These are phyloP conservation scores for Diadumene lineata DNA, from an alignment of 92 coral and sea anemone species.

Conservation along the genomic window DNA sequence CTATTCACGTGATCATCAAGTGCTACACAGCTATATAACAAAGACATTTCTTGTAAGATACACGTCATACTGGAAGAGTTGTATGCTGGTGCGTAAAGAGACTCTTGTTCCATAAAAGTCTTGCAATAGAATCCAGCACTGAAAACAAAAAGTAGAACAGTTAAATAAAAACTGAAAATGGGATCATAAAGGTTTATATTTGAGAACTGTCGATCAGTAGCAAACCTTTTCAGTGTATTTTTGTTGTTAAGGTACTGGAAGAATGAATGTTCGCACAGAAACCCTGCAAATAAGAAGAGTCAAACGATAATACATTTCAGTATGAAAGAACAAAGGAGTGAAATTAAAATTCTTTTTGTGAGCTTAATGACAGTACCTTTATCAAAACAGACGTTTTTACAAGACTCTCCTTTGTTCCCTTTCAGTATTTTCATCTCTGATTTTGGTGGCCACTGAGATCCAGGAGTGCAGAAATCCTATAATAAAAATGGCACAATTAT, in stretches of 20 bases:
- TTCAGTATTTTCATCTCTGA: conserved; percentile 41
- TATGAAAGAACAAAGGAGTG: no score
- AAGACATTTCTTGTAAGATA: conserved; percentile 69
- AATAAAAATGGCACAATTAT: not conserved
- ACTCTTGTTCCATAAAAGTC: conserved; percentile 24
- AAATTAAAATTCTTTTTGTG: no score
- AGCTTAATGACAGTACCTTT: no score
- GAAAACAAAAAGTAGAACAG: conserved; percentile 7
- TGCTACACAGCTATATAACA: conserved; percentile 63
- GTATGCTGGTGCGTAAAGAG: conserved; percentile 65
- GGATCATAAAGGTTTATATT: no score
- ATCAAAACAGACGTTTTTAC: conserved; percentile 61
- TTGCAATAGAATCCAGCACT: conserved; percentile 53
- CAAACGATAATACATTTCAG: no score
- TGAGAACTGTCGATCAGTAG: not conserved
- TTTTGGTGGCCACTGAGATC: conserved; percentile 61
- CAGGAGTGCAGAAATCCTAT: conserved; percentile 68
- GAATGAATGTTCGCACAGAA: conserved; percentile 74
- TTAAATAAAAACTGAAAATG: no score
- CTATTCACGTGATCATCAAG: conserved; percentile 47
- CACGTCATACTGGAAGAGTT: conserved; percentile 60
- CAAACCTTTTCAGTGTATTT: conserved; percentile 59
- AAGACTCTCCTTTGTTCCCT: conserved; percentile 62
- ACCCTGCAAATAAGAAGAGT: conserved; percentile 39
- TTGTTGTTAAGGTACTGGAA: conserved; percentile 54